phyloP scores from a whole-genome alignment of 1,140 invertebrate genomes.

The Octopus sinensis region DNA sequence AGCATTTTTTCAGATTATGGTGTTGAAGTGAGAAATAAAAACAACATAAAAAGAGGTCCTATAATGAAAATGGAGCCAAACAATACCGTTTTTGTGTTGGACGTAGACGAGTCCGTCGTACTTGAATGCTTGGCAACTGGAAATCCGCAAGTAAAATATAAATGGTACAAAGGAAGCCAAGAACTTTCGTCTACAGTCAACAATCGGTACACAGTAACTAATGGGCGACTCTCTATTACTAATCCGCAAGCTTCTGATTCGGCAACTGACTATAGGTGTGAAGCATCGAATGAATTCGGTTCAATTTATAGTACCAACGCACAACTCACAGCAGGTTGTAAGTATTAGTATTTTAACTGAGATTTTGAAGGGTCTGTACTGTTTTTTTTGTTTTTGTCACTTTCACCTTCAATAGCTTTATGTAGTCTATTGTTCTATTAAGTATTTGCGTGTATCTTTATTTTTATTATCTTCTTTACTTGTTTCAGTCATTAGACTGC shows the following conservation, averaged over 20 bases:
- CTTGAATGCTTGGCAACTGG: constrained; percentile 36
- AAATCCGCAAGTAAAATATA: constrained; percentile 32
- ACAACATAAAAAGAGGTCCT: constrained; percentile 35
- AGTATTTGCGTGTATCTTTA: too few species aligned
- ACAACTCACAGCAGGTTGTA: constrained; percentile 79
- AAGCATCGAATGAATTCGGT: constrained; percentile 86
- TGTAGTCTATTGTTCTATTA: too few species aligned
- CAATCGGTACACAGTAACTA: constrained; percentile 85
- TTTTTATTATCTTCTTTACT: too few species aligned
- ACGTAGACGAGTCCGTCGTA: constrained; percentile 7
- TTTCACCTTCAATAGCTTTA: too few species aligned
- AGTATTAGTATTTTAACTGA: constrained; percentile 25
- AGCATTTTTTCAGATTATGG: constrained; percentile 34
- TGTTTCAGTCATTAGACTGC: too few species aligned
- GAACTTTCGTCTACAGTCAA: constrained; percentile 26
- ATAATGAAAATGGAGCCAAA: constrained; percentile 31
- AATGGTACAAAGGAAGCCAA: constrained; percentile 21
- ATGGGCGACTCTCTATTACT: constrained; percentile 86
- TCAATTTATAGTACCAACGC: constrained; percentile 85
- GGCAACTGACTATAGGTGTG: constrained; percentile 85
- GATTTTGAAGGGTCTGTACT: too few species aligned
- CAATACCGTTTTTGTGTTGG: constrained; percentile 29
- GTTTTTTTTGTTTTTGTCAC: too few species aligned
- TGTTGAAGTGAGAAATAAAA: constrained; percentile 25
- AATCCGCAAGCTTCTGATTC: constrained; percentile 70